Conservation (phyloP, 92 coral and sea anemone species). For the Ricordea florida region DNA sequence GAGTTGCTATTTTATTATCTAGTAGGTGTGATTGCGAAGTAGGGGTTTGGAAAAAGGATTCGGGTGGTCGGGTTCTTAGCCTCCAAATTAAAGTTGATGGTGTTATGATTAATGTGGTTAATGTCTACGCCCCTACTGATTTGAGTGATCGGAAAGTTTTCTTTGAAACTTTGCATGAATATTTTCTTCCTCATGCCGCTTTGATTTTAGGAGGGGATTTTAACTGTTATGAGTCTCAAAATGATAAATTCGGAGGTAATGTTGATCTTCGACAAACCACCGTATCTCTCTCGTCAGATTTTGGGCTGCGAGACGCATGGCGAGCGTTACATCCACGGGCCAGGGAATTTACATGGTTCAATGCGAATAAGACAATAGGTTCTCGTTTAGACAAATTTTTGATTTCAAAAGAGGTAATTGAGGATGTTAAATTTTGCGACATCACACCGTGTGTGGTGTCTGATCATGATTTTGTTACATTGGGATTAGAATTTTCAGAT, state of each 20-base stretch:
- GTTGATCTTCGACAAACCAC: not conserved
- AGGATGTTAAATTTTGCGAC: not conserved
- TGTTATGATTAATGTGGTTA: not conserved
- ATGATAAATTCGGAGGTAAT: conserved; percentile 38
- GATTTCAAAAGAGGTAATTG: not conserved
- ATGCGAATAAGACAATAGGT: not conserved
- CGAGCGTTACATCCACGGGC: not conserved
- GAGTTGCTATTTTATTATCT: not conserved
- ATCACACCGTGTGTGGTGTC: conserved; percentile 20
- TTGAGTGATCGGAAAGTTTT: conserved; percentile 12
- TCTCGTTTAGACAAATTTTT: conserved; percentile 20
- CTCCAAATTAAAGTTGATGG: not conserved
- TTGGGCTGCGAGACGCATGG: conserved; percentile 17
- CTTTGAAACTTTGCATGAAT: not conserved
- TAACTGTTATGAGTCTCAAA: conserved; percentile 11
- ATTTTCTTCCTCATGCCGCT: not conserved
- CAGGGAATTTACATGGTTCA: conserved; percentile 15
- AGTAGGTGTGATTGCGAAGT: not conserved
- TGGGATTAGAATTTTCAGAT: not conserved
- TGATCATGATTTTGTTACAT: conserved; percentile 8
- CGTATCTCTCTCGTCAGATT: not conserved
- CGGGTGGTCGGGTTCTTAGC: not conserved
- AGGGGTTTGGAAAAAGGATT: not conserved
- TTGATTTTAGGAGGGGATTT: conserved; percentile 32
- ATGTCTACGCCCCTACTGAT: conserved; percentile 33